Percentiles rank a stretch among this genome's conserved stretches.
These are phyloP conservation scores for Lamellibrachia luymesi DNA, from an alignment of 1,140 invertebrate species.

Conservation along the genomic window DNA sequence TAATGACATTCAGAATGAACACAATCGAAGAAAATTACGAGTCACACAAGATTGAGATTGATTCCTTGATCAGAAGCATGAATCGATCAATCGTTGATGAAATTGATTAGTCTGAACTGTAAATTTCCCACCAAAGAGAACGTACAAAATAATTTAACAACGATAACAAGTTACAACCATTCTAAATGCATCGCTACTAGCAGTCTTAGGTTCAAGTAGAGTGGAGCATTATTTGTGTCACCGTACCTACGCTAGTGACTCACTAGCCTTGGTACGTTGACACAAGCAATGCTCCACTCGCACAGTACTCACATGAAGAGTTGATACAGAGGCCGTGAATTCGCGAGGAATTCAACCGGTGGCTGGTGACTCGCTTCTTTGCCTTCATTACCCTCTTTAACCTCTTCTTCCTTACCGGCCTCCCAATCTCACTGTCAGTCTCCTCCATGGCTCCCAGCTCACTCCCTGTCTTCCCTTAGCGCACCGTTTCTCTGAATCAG, in stretches of 20 bases:
- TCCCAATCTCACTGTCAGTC: background rate
- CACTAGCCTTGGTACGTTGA: background rate
- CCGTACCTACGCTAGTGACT: no score
- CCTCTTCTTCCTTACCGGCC: background rate
- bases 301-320: background rate
- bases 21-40: background rate
- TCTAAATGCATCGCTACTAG: background rate
- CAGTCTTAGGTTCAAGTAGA: no score
- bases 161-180: background rate
- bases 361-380: background rate
- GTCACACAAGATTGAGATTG: background rate
- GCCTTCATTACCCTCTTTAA: background rate
- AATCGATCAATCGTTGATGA: background rate
- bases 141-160: background rate
- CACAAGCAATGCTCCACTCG: background rate
- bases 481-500: background rate
- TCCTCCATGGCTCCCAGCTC: background rate
- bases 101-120: background rate
- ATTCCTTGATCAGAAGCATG: background rate
- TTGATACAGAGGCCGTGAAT: background rate
- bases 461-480: background rate
- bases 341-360: background rate
- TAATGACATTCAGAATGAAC: background rate
- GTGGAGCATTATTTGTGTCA: no score
- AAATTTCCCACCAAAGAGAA: background rate